Conservation (phyloP, 2,797 vertebrate species). For the Synanceia verrucosa region DNA sequence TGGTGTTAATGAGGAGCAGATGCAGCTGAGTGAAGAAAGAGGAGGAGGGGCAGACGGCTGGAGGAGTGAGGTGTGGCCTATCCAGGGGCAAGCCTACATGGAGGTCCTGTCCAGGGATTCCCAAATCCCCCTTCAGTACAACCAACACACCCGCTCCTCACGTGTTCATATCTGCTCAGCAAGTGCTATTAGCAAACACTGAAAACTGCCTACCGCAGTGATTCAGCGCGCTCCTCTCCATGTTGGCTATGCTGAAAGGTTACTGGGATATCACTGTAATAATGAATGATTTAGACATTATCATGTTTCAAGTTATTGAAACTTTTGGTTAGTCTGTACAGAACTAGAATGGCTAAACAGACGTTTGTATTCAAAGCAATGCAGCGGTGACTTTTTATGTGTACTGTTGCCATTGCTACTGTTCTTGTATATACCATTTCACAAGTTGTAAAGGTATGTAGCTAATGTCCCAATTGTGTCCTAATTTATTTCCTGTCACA, state of each 20-base stretch:
- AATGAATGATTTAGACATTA: slow-evolving; percentile 49
- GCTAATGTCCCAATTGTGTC: background rate
- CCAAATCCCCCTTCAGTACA: slow-evolving; percentile 53
- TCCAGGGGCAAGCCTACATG: slow-evolving; percentile 67
- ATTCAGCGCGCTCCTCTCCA: slow-evolving; percentile 55
- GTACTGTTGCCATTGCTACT: background rate
- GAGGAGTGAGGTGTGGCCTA: slow-evolving; percentile 63
- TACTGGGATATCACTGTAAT: slow-evolving; percentile 46
- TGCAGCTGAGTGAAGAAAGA: slow-evolving; percentile 68
- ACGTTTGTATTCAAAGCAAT: background rate
- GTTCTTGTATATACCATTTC: too few species aligned
- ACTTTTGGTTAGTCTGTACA: slow-evolving; percentile 2
- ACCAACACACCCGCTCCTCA: slow-evolving; percentile 58
- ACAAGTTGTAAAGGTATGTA: background rate
- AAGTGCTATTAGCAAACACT: slow-evolving; percentile 76
- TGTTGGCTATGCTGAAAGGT: slow-evolving; percentile 32
- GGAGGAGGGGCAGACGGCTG: slow-evolving; percentile 10
- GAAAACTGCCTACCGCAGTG: slow-evolving; percentile 68
- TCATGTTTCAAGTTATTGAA: slow-evolving; percentile 28
- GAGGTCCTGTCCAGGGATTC: slow-evolving; percentile 74
- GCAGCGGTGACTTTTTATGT: background rate
- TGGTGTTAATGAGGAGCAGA: slow-evolving; percentile 83
- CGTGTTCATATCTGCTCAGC: slow-evolving; percentile 81
- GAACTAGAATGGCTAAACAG: too few species aligned
- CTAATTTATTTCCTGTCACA: background rate